These are phyloP conservation scores for Montipora efflorescens DNA, from an alignment of 64 coral and sea anemone genomes.

Conservation along the genomic window DNA sequence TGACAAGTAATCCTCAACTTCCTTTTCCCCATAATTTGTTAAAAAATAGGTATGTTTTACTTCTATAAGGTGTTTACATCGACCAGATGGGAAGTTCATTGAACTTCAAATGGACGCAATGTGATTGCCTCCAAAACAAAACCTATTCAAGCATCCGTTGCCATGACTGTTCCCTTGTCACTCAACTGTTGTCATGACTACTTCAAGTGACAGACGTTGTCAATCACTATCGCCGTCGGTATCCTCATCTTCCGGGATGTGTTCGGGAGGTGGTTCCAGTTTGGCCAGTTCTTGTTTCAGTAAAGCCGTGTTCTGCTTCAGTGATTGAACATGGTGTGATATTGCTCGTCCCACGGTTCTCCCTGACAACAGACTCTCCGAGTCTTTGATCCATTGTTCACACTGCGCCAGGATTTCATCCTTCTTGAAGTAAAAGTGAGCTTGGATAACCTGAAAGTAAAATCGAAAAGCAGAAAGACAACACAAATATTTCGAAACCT, in stretches of 20 bases:
- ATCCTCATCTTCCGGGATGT: not conserved
- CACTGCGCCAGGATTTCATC: constrained; percentile 93
- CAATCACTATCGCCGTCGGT: constrained; percentile 68
- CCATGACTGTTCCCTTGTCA: not conserved
- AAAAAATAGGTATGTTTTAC: too few relatives aligned
- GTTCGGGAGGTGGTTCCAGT: constrained; percentile 70
- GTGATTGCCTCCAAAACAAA: not conserved
- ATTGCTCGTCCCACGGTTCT: constrained; percentile 75
- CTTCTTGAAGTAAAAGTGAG: constrained; percentile 97
- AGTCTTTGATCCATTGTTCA: constrained; percentile 91
- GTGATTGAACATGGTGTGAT: constrained; percentile 91
- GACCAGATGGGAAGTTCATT: not conserved
- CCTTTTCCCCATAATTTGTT: too few relatives aligned
- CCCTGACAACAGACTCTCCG: constrained; percentile 69
- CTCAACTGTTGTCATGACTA: not conserved
- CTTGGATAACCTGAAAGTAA: constrained; percentile 86
- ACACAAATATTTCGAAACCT: not conserved
- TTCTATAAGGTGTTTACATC: not conserved
- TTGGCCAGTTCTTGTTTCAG: constrained; percentile 82
- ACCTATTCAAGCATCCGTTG: not conserved
- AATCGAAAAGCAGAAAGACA: not conserved
- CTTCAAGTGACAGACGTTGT: not conserved
- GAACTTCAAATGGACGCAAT: too few relatives aligned
- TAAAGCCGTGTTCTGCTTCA: constrained; percentile 88
- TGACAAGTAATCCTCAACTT: not conserved